Base-by-base conservation (phyloP, 35 echinoderm and acorn worm species). In the Eucidaris tribuloides region DNA sequence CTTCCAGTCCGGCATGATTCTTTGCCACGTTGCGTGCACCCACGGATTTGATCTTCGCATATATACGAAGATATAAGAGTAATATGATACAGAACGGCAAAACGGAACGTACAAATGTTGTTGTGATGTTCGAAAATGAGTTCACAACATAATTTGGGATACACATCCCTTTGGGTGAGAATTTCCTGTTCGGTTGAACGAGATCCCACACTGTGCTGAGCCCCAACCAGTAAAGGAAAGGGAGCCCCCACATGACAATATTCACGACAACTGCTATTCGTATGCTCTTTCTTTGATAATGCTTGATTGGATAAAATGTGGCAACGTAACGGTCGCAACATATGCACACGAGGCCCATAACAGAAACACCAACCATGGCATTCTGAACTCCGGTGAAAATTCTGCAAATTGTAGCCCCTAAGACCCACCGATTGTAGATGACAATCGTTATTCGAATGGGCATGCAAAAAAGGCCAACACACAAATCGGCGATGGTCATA, bases 271-370 rank as follows among this genome's bases (percentile, higher is more conserved):
- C 24, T 45, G 81, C 81, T 7, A 59, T 27, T 83, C 33, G 43
- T 17, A 38, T 83, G 3, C 19, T 85, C 29, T 63, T 68, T 29
- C 14, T 7, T 63, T 56, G 83, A 36, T 49, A 49, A 24, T 85
- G 83, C 39, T 18, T 13, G 22, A 85, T 22, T 14, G 83, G 83
- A 66, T 77, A 45, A 17, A 27, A 20, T 45, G 64, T 85, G 1
- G 83, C 83, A 36, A 74, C 18, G 49, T 85, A 85, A 76, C 83
- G 83, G 46, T 85, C 83, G 43, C 27, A 71, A 56, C 65, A 45
- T 18, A 85, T 85, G 22, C 37, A 38, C 0, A 76, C 20, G 4
- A 85, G 34, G 43, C 45, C 64, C 20, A 74, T 15, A 5, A 85
- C 64, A 32, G 83, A 85, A 5, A 63, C 65, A 42, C 62, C 22